Base-by-base conservation (phyloP, 1,140 invertebrate genomes). In the Chelonus insularis region DNA sequence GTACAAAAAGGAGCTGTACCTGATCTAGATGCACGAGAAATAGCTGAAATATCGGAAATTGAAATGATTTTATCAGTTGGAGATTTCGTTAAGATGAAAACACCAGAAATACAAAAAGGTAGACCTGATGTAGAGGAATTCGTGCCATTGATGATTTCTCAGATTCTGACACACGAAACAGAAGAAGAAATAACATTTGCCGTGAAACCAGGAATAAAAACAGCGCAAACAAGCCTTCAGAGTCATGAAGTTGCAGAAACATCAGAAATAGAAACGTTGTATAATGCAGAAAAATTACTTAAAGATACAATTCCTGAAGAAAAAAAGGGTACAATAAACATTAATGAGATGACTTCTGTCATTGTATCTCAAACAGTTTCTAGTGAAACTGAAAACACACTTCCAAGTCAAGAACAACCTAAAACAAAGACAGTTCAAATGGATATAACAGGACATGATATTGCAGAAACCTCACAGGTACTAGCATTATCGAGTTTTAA, bases 391-490 rank as follows among this genome's bases (percentile, higher is more conserved):
- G 76, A 72, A 60, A 60, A 74, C 5, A 4, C 59, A 5, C 47
- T 79, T 9, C 21, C 52, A 4, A 45, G 16, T 20, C 25, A 36
- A 5, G 59, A 69, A 61, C n/a, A 57, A 48, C 74, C 74, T 1
- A 69, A 58, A 41, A 56, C 65, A 9, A 71, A 70, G 12, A 70
- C 57, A 7, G 78, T 76, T 1, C 54, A 71, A 16, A 57, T 70
- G 0, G 71, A 65, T 32, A 51, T 80, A 1, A 41, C 62, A 1
- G 72, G 73, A 4, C 67, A 66, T 55, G 77, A 81, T 62, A 63
- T 72, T 34, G 73, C 75, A 1, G 68, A 81, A 66, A 72, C 71
- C 1, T 70, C 66, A 9, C 69, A n/a, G n/a, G n/a, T n/a, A n/a
- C n/a, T n/a, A n/a, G n/a, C n/a, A n/a, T n/a, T n/a, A n/a, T n/a